Conservation (phyloP, 2,113 vertebrate species). For the Cyanoderma ruficeps region DNA sequence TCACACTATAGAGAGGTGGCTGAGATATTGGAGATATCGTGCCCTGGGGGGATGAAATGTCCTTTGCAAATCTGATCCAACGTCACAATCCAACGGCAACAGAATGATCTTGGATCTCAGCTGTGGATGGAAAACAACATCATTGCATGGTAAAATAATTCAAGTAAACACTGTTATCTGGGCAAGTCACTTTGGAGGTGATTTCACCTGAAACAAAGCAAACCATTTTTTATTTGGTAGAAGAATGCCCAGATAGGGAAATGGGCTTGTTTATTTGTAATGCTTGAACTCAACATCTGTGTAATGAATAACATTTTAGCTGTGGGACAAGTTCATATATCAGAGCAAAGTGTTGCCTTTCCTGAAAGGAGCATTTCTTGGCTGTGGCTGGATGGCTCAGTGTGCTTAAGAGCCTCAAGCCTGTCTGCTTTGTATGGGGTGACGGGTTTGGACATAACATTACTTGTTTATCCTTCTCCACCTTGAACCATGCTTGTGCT, state of each 20-base stretch:
- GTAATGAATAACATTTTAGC: background rate
- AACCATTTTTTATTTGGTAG: background rate
- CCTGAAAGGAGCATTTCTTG: background rate
- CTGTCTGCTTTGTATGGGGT: background rate
- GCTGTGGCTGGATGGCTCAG: background rate
- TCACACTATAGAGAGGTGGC: background rate
- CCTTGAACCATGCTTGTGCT: background rate
- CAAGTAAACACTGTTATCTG: background rate
- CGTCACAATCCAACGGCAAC: background rate
- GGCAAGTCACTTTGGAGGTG: background rate
- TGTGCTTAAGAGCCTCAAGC: background rate
- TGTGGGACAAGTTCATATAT: background rate
- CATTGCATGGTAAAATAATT: background rate
- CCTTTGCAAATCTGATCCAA: background rate
- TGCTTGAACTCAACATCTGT: background rate
- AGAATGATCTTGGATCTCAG: background rate
- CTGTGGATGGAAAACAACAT: background rate
- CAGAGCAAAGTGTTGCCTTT: constrained; percentile 9
- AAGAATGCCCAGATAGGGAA: background rate
- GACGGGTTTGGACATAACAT: background rate
- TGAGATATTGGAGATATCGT: background rate
- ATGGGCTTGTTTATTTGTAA: background rate
- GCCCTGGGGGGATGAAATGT: background rate
- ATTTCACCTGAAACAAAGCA: background rate
- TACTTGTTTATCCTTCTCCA: background rate